Evolutionary conservation across 2,113 vertebrate species (phyloP).

Genomic region (Petrocephalus zakoni): DNA sequence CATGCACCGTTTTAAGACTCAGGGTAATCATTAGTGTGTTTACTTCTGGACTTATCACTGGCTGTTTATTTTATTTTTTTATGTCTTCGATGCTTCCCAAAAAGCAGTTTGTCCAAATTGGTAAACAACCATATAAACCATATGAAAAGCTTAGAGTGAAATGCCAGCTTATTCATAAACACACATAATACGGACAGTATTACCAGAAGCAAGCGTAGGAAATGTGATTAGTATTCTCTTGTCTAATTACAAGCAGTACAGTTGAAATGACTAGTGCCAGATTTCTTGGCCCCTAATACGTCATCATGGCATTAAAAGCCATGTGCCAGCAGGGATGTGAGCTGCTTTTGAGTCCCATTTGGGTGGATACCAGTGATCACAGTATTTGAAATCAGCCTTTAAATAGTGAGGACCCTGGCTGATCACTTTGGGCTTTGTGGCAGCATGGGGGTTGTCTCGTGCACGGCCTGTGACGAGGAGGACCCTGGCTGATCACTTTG

Average conservation of each 20-base stretch:
- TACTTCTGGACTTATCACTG: neutral
- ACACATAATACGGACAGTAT: neutral
- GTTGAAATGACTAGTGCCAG: neutral
- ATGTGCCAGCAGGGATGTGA: neutral
- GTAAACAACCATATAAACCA: neutral
- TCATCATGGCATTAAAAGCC: neutral
- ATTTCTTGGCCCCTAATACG: neutral
- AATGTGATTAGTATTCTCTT: neutral
- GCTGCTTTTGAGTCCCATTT: neutral
- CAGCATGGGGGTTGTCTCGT: neutral
- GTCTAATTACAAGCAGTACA: neutral
- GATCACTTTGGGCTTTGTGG: neutral
- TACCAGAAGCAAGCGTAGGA: neutral
- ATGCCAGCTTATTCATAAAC: neutral
- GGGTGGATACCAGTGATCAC: neutral
- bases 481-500: neutral
- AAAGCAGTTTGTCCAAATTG: neutral
- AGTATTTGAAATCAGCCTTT: neutral
- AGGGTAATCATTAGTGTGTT: neutral
- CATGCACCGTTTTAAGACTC: neutral
- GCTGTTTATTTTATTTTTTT: neutral
- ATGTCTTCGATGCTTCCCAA: neutral
- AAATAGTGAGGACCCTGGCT: neutral
- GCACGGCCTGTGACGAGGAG: neutral
- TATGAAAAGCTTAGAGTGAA: neutral